Evolutionary conservation across 2,113 vertebrate genomes (phyloP), one percentile per base, ranked within the genome.

Genomic region (Syngnathus floridae): DNA sequence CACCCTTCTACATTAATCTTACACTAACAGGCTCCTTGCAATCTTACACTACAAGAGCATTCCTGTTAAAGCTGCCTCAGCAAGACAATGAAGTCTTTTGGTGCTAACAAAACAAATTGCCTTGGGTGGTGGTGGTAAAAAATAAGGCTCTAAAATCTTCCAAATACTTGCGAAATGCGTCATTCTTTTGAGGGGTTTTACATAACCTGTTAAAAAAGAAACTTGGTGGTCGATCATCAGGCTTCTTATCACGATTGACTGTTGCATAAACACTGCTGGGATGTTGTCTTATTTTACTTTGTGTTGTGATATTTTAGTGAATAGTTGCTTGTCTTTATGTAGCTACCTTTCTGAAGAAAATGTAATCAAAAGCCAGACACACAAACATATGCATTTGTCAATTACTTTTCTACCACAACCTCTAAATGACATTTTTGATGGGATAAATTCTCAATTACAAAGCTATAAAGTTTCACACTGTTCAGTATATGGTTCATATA

Each of bases 21-120:
- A 45, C 41, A 62, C 61, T 48, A 19, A 48, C 43, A 22, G 37
- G 1, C 16, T 45, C 45, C 35, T 68, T 61, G 35, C 36, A 21
- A 46, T 67, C 71, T 41, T 48, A 46, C 3, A 46, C 0, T 14
- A 41, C 13, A 71, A 41, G 51, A 67, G 31, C 51, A 65, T 65
- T 75, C 37, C 60, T 55, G 1, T 57, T 14, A 69, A 48, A 77
- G 66, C 72, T 77, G 62, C 65, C 65, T 52, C 3, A 13, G n/a
- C 12, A 62, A 31, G 26, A 69, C 38, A 31, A 14, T 55, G 1
- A 62, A 7, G 64, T 62, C 19, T 65, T 63, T 17, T 2, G 62
- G 9, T 57, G 22, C 37, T 67, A 38, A 38, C 56, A 49, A 45
- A 43, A 14, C 41, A 21, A 21, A 36, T n/a, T 56, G 5, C 35